Base-by-base conservation (phyloP, 2,888 invertebrate species). In the Azorinus chamasolen region DNA sequence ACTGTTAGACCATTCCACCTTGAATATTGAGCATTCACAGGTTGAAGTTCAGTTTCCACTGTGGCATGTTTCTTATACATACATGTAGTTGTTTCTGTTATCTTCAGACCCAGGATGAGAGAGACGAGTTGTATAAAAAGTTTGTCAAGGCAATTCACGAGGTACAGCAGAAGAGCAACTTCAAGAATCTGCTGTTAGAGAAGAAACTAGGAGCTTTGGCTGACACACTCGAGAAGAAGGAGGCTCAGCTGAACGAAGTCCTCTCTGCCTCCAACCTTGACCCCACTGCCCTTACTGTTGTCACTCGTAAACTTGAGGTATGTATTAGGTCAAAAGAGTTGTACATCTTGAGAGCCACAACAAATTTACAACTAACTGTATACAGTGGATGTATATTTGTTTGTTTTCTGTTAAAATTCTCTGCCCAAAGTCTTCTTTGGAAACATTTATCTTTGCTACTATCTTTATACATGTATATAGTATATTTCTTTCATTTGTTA, bases 71-170 rank as follows among this genome's bases (percentile, higher is more conserved):
- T 32, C 10, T 10, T 32, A 10, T 32, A 10, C 32, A 32, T 32
- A 32, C 10, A 4, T 6, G 32, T 32, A 32, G 32, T 14, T 37
- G 18, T 27, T 6, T 39, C 16, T 69, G 0, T 59, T 25, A 6
- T 55, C 63, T 85, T 12, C 83, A 94, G 93, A 88, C 96, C 0
- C 94, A 96, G 80, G 93, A 94, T 0, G 97, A 98, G 91, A 94
- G 97, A 14, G 96, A 97, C 87, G 96, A 96, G 62, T 93, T 98
- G 24, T 96, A 97, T 89, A 93, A 94, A 3, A 95, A 96, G 90
- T 97, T 98, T 92, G 95, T 97, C 12, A 95, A 96, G 76, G 96
- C 97, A 0, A 95, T 98, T 55, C 94, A 97, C 48, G 97, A 98
- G 89, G 95, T 97, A 3, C 97, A 98, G 91, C 97, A 97, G 92